Base-by-base conservation (phyloP, 2,113 vertebrate species). In the Platysternon megacephalum region DNA sequence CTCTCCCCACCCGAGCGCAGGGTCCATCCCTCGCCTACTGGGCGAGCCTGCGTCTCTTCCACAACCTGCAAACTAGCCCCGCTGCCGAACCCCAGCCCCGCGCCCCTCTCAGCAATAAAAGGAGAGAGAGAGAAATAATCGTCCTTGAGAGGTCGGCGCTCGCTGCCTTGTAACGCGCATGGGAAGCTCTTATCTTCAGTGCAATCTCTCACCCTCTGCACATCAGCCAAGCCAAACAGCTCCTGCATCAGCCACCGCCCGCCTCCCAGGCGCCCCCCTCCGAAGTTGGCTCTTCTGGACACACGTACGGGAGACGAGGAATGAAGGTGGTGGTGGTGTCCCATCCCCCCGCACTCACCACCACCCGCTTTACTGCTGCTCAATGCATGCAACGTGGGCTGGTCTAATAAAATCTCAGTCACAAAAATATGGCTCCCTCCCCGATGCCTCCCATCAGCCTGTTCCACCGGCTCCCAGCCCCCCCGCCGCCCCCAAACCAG, bases 91-190 rank as follows among this genome's bases (percentile, higher is more conserved):
- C 21, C 49, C 52, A 4, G 21, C 52, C 51, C 51, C 51, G 51
- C 51, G 51, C 51, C 52, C 52, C 21, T 53, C 52, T 22, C 52
- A 8, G 52, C 52, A 21, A 52, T 19, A 52, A 19, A 52, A 53
- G 19, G 19, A 22, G 52, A 19, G 17, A 11, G 55, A 28, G 55
- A 56, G 26, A 56, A 5, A 65, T 22, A 21, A n/a, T 21, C 83
- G 95, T 78, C 97, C 96, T 94, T 94, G 94, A 87, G 51, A 96
- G 95, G 96, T 93, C 94, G 88, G 53, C 86, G 12, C 84, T 85
- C 81, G 65, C 24, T 65, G 74, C 51, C 35, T 39, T 53, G 52
- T 53, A 53, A 53, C 52, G 21, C 76, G 2, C 10, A 82, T 35
- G 6, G 74, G 82, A 65, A 85, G 44, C 68, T 4, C 86, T 49